phyloP scores from a whole-genome alignment of 2,888 invertebrate species.

The Anoplius nigerrimus region DNA sequence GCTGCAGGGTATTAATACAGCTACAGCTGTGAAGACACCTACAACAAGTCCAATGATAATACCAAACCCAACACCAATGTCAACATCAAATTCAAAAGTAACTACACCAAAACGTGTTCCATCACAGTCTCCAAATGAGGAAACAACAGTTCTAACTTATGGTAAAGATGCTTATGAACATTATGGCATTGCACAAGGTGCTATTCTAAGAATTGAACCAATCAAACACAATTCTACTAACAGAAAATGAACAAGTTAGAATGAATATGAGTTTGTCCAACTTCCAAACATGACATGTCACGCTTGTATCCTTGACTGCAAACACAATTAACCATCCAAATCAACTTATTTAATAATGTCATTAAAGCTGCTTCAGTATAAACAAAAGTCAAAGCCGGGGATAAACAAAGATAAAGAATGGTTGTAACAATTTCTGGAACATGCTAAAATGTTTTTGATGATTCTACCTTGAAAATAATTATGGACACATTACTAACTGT shows the following conservation, averaged over 20 bases:
- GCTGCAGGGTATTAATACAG: conserved; percentile 57
- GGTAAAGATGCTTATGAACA: conserved; percentile 69
- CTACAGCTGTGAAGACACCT: background rate
- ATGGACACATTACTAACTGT: too few relatives aligned
- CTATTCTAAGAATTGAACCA: conserved; percentile 48
- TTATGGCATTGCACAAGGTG: conserved; percentile 64
- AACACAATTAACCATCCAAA: too few relatives aligned
- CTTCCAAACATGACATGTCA: too few relatives aligned
- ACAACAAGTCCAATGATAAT: background rate
- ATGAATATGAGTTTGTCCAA: background rate
- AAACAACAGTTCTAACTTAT: conserved; percentile 33
- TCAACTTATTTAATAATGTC: too few relatives aligned
- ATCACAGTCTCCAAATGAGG: background rate
- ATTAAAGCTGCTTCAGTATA: too few relatives aligned
- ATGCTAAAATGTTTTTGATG: too few relatives aligned
- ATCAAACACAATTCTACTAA: conserved; percentile 62
- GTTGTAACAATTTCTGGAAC: too few relatives aligned
- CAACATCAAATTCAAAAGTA: background rate
- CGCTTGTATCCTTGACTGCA: too few relatives aligned
- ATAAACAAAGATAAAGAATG: too few relatives aligned
- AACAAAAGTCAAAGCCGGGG: too few relatives aligned
- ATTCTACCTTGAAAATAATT: too few relatives aligned
- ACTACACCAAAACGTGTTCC: background rate
- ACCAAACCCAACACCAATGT: background rate
- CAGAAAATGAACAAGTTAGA: conserved; percentile 65